Evolutionary conservation across 2,797 vertebrate species (phyloP), one percentile per base, ranked within the genome.

Genomic region (Darevskia nairensis): DNA sequence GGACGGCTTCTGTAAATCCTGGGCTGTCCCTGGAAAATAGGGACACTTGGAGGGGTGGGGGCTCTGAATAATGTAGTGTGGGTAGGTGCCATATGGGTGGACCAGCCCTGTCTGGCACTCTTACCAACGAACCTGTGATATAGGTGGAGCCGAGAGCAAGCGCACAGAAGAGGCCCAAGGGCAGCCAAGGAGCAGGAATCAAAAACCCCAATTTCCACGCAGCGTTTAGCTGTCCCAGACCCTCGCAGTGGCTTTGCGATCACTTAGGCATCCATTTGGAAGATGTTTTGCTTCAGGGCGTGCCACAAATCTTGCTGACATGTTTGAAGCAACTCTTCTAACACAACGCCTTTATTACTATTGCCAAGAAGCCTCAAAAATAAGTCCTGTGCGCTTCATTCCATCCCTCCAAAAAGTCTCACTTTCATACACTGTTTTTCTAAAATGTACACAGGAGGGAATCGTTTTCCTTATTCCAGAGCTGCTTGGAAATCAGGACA

Each of bases 271-370:
- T 44, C 76, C 64, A 68, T 90, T 88, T 59, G 80, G 0, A 4
- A 81, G 0, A 0, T 1, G 0, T 32, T 85, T 89, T 80, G 55
- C 17, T 74, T 89, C 8, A 35, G 0, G 11, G 1, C 35, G 2
- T 89, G 87, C 88, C 17, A 35, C n/a, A 86, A 79, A 55, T 89
- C 2, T 2, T 91, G 92, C 86, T 78, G n/a, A 2, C 5, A 46
- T 39, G 19, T 1, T 69, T 80, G 78, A 80, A 86, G 17, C 27
- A 21, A 35, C 61, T 89, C 89, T 91, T 41, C 11, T 87, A 87
- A 81, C 59, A 0, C 74, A 6, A 88, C 69, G 17, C 41, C 29
- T 88, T 89, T 82, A 15, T 50, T 27, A 6, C 0, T 19, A 77
- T 79, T 72, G 32, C 1, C 0, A 92, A 69, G 50, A 0, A 41